Evolutionary conservation across 2,888 invertebrate genomes (phyloP), one percentile per base, ranked within the genome.

Genomic region (Caenorhabditis sinica): DNA sequence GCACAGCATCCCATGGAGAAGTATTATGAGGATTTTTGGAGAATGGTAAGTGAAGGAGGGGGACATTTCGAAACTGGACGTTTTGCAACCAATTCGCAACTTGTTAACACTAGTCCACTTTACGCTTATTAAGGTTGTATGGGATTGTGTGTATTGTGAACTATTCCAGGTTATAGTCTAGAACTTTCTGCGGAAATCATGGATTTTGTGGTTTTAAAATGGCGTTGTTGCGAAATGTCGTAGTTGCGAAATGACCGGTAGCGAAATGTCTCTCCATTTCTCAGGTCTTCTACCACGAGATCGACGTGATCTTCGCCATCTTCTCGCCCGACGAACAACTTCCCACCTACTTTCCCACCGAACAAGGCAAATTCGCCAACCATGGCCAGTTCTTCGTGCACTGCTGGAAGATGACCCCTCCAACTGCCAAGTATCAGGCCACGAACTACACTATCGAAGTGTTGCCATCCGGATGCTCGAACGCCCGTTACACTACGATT

Each of bases 1-100:
- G 58, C 80, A 1, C 84, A 85, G 23, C 85, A 85, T 68, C 85
- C 85, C 1, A 73, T 85, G 71, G 80, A 85, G 36, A 20, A 66
- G 25, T 74, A 68, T n/a, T 77, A 40, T 40, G 81, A 68, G 45
- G 81, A 85, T 30, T 85, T 81, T 45, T 85, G 85, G 85, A 66
- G 73, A 30, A 85, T 85, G 85, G 75, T 85, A 4, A 49, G 20
- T 6, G n/a, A 8, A n/a, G n/a, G n/a, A n/a, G n/a, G n/a, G n/a
- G n/a, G n/a, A n/a, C n/a, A n/a, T n/a, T n/a, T n/a, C n/a, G n/a
- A n/a, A n/a, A n/a, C n/a, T n/a, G n/a, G n/a, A n/a, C n/a, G n/a
- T n/a, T n/a, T n/a, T n/a, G n/a, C n/a, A n/a, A n/a, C n/a, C n/a
- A n/a, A n/a, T n/a, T n/a, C n/a, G n/a, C n/a, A n/a, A n/a, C n/a